Base-by-base conservation (phyloP, 37 sponge, comb jelly and placozoan genomes). In the Mnemiopsis leidyi region DNA sequence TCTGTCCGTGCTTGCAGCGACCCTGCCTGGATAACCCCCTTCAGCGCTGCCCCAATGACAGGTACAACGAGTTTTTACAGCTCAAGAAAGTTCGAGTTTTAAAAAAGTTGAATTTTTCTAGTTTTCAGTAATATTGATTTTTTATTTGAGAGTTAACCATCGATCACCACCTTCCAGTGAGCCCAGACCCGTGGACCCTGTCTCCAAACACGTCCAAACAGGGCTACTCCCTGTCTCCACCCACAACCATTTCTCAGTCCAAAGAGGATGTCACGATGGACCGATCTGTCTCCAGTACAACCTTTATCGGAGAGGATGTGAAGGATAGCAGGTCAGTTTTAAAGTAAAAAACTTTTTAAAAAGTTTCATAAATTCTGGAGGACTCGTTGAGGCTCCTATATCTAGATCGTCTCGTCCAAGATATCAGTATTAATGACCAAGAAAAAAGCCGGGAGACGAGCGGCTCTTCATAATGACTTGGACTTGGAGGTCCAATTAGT, bases 11-110 rank as follows among this genome's bases (percentile, higher is more conserved):
- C 73, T 2, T 69, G 73, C 29, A 69, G 73, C 21, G 73, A 69
- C 73, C 73, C 73, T 3, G 73, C 73, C n/a, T 69, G 73, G 73
- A 25, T 69, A 3, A 69, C 24, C 73, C 73, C 73, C 73, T 69
- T 69, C 73, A 69, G 29, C n/a, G 73, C 29, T 3, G 28, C 73
- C 61, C 61, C 61, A 18, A 48, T 48, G 61, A 48, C 61, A 48
- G 61, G 61, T 48, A 48, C n/a, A n/a, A n/a, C n/a, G n/a, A n/a
- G n/a, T n/a, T n/a, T n/a, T n/a, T n/a, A n/a, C n/a, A n/a, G n/a
- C n/a, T n/a, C n/a, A n/a, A n/a, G n/a, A n/a, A n/a, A n/a, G n/a
- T n/a, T n/a, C n/a, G n/a, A n/a, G n/a, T n/a, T n/a, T n/a, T n/a
- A n/a, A n/a, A n/a, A n/a, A n/a, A n/a, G n/a, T n/a, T n/a, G n/a